Evolutionary conservation across 2,797 vertebrate species (phyloP), one percentile per base, ranked within the genome.

Genomic region (Cichlasoma orientale): DNA sequence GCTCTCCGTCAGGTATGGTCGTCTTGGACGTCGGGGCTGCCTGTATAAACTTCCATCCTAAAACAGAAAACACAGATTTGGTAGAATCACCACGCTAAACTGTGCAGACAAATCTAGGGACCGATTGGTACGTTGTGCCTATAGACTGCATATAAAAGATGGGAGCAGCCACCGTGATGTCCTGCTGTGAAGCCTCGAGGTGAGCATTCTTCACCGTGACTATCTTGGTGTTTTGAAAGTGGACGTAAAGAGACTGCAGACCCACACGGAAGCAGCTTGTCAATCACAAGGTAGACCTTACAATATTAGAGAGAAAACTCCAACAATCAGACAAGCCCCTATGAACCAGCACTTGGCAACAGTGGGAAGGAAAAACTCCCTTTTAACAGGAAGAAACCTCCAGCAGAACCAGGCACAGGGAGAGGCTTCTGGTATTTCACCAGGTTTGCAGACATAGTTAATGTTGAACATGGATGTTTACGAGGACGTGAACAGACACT

Each of bases 1-100:
- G 94, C 97, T 98, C 93, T 98, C 97, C 0, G 96, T 96, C 78
- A 97, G 93, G 93, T 97, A 97, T 73, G 95, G 96, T 77, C 97
- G 92, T 69, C 94, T 93, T 57, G 97, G 97, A 87, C 97, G 96
- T 76, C 97, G 96, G 44, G 97, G 90, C 95, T 94, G 94, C 74
- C 94, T 72, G 84, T 94, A 95, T 75, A 94, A 88, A 89, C 88
- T 92, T 33, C 91, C 89, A 72, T 95, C 94, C 93, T 95, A 7
- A 70, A 80, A 86, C 36, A 8, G 5, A 54, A 79, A 72, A 21
- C 61, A 7, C 25, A 50, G 61, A 47, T 29, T 50, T 68, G 10
- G 29, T 50, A 29, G 61, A 68, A 50, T 8, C 41, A 25, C 5
- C 5, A 47, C 16, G 13, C 16, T 16, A 18, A 47, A 47, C 44